Evolutionary conservation across 2,113 vertebrate species (phyloP), one percentile per base, ranked within the genome.

Genomic region (Centropus bengalensis): DNA sequence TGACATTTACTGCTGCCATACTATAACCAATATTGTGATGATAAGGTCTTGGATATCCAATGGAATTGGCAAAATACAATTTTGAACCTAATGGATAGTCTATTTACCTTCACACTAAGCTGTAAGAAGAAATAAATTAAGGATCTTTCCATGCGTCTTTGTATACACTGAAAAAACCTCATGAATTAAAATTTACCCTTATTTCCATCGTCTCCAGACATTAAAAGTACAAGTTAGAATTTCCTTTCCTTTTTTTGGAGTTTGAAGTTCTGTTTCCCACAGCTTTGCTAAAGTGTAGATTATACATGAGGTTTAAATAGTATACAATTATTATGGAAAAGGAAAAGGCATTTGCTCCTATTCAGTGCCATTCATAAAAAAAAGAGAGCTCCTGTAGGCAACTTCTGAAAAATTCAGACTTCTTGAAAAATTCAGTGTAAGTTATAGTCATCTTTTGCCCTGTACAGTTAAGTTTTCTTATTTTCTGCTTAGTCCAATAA

Each of bases 1-100:
- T 98, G 97, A 97, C 97, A 97, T 98, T 98, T 98, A 96, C 93
- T 94, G 87, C 96, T 97, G 96, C 91, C 96, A 96, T 94, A 94
- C 94, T 97, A 96, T 97, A 97, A 95, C 94, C 93, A 96, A 93
- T 97, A 97, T 94, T 95, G 86, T 96, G 94, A 96, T 97, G 96
- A 98, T 97, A 97, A 98, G 95, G 96, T 97, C 95, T 96, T 95
- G 89, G 95, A 84, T 97, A 94, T 96, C 96, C 96, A 96, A 96
- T 93, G 96, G 91, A 97, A 97, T 94, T 96, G 88, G 94, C 94
- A 86, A 97, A 98, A 97, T 97, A 96, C 93, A 97, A 97, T 97
- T 97, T 96, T 93, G 96, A 96, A 97, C 84, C 88, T 96, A 97
- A 97, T 97, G 85, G 93, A 94, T 95, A 96, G 88, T 97, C 95